Evolutionary conservation across 2,113 vertebrate genomes (phyloP).

Genomic region (Osmerus mordax): DNA sequence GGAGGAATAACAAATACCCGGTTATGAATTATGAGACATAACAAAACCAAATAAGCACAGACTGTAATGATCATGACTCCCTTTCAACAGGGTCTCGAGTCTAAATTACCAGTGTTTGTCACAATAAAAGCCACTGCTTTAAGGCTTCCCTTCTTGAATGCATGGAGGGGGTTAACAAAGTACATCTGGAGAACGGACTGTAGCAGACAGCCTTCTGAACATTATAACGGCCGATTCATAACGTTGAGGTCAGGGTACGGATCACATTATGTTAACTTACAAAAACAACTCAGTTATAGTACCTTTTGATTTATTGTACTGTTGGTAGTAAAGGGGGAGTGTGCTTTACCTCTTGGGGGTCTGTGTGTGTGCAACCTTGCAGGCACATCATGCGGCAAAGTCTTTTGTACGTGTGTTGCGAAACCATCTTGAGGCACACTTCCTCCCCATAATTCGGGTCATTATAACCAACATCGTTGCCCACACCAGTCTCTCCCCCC

Average conservation of each 20-base stretch:
- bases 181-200: too few species aligned
- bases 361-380: constrained; percentile 9
- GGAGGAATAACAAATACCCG: background rate
- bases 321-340: background rate
- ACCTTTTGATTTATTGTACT: too few species aligned
- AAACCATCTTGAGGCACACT: background rate
- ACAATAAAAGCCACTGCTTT: too few species aligned
- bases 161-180: too few species aligned
- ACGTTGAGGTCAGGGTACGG: constrained; percentile 20
- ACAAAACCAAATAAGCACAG: background rate
- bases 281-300: too few species aligned
- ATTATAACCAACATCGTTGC: background rate
- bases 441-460: background rate
- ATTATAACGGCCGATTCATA: constrained; percentile 55
- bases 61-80: background rate
- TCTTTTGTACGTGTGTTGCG: background rate
- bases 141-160: too few species aligned
- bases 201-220: constrained; percentile 10
- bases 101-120: too few species aligned
- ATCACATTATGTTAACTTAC: too few species aligned
- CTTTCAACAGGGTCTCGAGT: too few species aligned
- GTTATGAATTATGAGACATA: background rate
- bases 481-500: constrained; percentile 7
- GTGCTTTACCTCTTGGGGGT: background rate
- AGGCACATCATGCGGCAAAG: background rate